Conservation (phyloP, 2,888 invertebrate species). For the Lycocerus yunnanus region DNA sequence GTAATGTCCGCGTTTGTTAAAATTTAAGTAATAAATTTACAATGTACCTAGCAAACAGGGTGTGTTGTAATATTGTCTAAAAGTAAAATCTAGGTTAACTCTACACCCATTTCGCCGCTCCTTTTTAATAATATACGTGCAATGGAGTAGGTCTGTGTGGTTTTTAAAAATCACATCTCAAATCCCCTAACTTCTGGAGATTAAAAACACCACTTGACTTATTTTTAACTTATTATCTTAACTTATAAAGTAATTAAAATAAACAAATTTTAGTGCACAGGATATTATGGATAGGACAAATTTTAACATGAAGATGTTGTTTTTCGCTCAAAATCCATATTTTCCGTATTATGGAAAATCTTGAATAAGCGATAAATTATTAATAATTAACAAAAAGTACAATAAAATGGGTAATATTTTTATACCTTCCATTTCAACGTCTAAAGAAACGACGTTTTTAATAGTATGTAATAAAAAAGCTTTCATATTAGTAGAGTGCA, state of each 20-base stretch:
- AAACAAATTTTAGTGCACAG: not conserved
- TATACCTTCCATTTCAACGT: too few species aligned
- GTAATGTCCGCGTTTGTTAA: constrained; percentile 1
- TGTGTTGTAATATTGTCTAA: not conserved
- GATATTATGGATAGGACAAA: not conserved
- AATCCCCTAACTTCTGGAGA: not conserved
- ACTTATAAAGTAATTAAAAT: not conserved
- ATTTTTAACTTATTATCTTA: not conserved
- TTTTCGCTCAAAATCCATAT: not conserved
- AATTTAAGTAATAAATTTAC: not conserved
- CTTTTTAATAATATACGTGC: not conserved
- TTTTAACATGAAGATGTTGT: not conserved
- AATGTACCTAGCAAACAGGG: not conserved
- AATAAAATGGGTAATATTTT: too few species aligned
- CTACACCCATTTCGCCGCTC: not conserved
- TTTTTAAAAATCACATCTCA: not conserved
- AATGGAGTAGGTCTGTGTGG: not conserved
- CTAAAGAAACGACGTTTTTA: too few species aligned
- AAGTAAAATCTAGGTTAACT: not conserved
- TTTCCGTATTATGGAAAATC: too few species aligned
- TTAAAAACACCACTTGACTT: not conserved
- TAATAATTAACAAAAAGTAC: too few species aligned
- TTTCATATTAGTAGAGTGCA: too few species aligned
- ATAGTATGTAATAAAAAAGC: too few species aligned
- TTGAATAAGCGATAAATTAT: too few species aligned